These are phyloP conservation scores for Orthosia cruda DNA, from an alignment of 2,888 invertebrate species.

Conservation along the genomic window DNA sequence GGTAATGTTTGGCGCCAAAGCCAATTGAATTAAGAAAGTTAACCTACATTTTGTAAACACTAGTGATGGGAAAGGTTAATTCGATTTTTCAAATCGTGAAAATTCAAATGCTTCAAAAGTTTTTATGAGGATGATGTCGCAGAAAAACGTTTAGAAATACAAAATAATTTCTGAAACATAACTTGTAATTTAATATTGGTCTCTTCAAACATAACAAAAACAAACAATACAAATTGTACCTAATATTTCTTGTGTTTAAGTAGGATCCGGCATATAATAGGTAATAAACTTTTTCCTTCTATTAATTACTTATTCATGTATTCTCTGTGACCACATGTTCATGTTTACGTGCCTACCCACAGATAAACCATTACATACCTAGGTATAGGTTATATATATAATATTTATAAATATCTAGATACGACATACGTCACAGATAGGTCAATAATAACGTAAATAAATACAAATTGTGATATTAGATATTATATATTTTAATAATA, in stretches of 20 bases:
- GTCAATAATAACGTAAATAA: constrained; percentile 2
- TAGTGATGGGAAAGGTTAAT: not conserved
- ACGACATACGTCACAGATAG: constrained; percentile 24
- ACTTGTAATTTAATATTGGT: not conserved
- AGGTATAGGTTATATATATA: not conserved
- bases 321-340: not conserved
- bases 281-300: constrained; percentile 22
- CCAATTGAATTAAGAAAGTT: not conserved
- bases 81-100: too few relatives aligned
- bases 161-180: not conserved
- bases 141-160: not conserved
- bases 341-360: constrained; percentile 19
- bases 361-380: constrained; percentile 4
- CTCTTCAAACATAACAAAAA: not conserved
- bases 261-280: not conserved
- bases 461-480: constrained; percentile 7
- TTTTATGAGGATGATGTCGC: not conserved
- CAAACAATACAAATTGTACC: not conserved
- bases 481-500: too few relatives aligned
- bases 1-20: not conserved
- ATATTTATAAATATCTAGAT: constrained; percentile 8
- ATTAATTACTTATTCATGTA: not conserved
- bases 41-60: not conserved
- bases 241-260: not conserved
- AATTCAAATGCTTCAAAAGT: not conserved